A percentile compares a stretch with the other conserved stretches of the same genome.
These are phyloP conservation scores for Elaphurus davidianus DNA, from an alignment of 2,113 vertebrate genomes.

Conservation along the genomic window DNA sequence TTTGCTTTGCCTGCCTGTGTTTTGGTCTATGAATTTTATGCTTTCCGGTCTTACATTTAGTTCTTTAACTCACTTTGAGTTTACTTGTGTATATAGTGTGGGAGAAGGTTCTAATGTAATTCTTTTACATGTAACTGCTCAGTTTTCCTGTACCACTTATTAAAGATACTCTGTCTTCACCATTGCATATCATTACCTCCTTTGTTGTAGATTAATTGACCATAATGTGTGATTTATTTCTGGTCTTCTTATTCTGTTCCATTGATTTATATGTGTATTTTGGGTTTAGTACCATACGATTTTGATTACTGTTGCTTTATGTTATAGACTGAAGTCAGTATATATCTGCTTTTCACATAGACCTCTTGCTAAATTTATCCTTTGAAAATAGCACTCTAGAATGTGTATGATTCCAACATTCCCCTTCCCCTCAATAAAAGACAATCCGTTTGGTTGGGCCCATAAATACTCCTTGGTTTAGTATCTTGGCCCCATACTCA, in stretches of 20 bases:
- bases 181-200: neutral
- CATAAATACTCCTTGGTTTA: neutral
- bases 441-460: neutral
- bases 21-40: neutral
- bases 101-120: neutral
- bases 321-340: neutral
- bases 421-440: neutral
- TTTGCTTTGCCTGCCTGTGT: neutral
- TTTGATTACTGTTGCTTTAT: neutral
- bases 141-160: neutral
- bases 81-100: neutral
- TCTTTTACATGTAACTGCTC: neutral
- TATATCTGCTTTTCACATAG: neutral
- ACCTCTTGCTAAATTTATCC: neutral
- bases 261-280: neutral
- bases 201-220: neutral
- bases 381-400: neutral
- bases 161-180: neutral
- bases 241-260: neutral
- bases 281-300: neutral
- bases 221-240: neutral
- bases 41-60: neutral
- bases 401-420: neutral
- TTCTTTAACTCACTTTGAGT: neutral
- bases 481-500: neutral